These are phyloP conservation scores for Anser cygnoides DNA, from an alignment of 2,113 vertebrate species.

Conservation along the genomic window DNA sequence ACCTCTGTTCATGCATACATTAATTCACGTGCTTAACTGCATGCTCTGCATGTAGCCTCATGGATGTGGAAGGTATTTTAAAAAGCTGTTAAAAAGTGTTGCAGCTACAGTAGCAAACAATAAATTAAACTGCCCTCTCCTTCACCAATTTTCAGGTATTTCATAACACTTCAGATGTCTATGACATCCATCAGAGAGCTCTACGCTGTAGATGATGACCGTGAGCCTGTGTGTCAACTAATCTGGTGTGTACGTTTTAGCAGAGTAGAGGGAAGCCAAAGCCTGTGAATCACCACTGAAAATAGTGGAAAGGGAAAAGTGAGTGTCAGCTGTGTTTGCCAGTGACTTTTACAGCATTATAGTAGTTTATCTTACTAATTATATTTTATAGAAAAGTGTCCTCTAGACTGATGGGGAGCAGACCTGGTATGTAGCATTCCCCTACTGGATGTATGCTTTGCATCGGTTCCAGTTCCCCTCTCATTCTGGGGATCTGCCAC, in stretches of 20 bases:
- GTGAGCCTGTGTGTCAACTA: neutral
- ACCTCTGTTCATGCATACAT: neutral
- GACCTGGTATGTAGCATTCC: neutral
- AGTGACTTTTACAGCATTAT: neutral
- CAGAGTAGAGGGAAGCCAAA: neutral
- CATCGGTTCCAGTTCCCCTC: neutral
- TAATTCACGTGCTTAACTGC: neutral
- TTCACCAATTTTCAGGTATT: neutral
- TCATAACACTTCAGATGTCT: neutral
- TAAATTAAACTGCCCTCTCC: neutral
- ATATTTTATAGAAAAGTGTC: neutral
- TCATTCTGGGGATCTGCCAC: neutral
- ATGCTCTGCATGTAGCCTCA: neutral
- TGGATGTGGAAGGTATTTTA: neutral
- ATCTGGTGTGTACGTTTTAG: neutral
- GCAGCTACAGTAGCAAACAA: neutral
- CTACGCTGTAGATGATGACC: neutral
- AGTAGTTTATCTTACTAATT: neutral
- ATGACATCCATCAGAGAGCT: neutral
- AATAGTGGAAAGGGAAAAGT: neutral
- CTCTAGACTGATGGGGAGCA: neutral
- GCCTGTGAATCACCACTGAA: neutral
- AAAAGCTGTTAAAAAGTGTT: neutral
- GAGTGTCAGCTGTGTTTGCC: neutral
- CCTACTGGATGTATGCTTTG: neutral